Evolutionary conservation across 2,888 invertebrate genomes (phyloP).

Genomic region (Ormyrus labotus): DNA sequence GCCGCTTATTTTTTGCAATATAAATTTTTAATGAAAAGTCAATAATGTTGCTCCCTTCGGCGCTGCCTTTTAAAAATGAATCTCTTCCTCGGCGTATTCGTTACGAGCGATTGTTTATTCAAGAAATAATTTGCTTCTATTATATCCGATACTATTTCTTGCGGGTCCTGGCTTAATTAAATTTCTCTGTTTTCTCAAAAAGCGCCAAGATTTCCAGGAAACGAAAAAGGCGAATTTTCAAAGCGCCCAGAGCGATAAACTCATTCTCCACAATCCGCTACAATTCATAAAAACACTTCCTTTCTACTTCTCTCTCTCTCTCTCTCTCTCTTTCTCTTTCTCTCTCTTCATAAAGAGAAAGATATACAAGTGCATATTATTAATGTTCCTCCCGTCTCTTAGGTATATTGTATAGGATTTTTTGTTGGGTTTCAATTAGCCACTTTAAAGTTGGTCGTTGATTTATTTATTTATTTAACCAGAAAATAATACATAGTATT

Average conservation of each 20-base stretch:
- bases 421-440: too few species aligned
- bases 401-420: not conserved
- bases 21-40: slow-evolving; percentile 47
- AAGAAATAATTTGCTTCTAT: slow-evolving; percentile 19
- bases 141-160: not conserved
- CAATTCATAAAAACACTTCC: slow-evolving; percentile 38
- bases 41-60: slow-evolving; percentile 23
- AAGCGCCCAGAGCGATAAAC: slow-evolving; percentile 17
- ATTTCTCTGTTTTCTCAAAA: slow-evolving; percentile 20
- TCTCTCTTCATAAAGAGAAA: not conserved
- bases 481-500: too few species aligned
- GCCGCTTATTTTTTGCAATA: not conserved
- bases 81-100: not conserved
- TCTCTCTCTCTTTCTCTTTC: not conserved
- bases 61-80: slow-evolving; percentile 7
- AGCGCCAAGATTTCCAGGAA: not conserved
- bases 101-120: slow-evolving; percentile 11
- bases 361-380: slow-evolving; percentile 33
- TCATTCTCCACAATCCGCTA: slow-evolving; percentile 26
- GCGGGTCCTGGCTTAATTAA: slow-evolving; percentile 22
- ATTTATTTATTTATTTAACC: too few species aligned
- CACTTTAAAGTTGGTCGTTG: too few species aligned
- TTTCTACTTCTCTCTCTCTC: not conserved
- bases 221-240: slow-evolving; percentile 2
- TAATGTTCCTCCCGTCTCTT: slow-evolving; percentile 25